phyloP scores from a whole-genome alignment of 2,888 invertebrate genomes.

The Axea sp. region DNA sequence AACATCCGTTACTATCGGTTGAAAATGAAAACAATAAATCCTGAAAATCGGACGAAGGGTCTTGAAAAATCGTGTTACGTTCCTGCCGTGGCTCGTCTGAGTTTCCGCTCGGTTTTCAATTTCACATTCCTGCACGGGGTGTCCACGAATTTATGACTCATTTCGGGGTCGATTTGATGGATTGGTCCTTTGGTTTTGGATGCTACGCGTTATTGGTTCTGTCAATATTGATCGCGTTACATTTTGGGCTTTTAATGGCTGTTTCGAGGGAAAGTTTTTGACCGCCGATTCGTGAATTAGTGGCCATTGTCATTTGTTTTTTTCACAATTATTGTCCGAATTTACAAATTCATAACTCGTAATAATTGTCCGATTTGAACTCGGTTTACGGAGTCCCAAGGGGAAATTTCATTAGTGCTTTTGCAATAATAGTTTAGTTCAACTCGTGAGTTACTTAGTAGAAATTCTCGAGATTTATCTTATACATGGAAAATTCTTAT shows the following conservation, averaged over 20 bases:
- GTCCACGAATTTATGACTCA: conserved; percentile 60
- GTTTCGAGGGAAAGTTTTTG: conserved; percentile 35
- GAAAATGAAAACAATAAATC: conserved; percentile 43
- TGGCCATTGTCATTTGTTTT: conserved; percentile 14
- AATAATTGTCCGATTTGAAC: no score
- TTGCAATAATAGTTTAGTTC: no score
- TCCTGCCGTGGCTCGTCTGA: conserved; percentile 36
- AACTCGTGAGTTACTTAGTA: no score
- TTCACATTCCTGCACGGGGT: conserved; percentile 56
- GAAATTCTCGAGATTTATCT: no score
- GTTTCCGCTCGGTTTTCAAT: conserved; percentile 59
- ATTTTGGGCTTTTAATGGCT: conserved; percentile 25
- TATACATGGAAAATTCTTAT: no score
- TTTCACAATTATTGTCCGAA: no score
- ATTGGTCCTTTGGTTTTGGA: conserved; percentile 45
- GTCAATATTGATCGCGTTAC: conserved; percentile 52
- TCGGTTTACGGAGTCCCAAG: no score
- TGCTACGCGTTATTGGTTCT: conserved; percentile 43
- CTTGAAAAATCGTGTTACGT: conserved; percentile 25
- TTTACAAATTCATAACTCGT: no score
- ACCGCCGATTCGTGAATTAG: conserved; percentile 11
- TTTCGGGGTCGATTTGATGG: conserved; percentile 51
- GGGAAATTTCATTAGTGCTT: no score
- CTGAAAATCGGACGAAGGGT: conserved; percentile 26
- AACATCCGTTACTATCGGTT: conserved; percentile 25